Conservation (phyloP, 2,797 vertebrate species). For the Catamblyrhynchus diadema region DNA sequence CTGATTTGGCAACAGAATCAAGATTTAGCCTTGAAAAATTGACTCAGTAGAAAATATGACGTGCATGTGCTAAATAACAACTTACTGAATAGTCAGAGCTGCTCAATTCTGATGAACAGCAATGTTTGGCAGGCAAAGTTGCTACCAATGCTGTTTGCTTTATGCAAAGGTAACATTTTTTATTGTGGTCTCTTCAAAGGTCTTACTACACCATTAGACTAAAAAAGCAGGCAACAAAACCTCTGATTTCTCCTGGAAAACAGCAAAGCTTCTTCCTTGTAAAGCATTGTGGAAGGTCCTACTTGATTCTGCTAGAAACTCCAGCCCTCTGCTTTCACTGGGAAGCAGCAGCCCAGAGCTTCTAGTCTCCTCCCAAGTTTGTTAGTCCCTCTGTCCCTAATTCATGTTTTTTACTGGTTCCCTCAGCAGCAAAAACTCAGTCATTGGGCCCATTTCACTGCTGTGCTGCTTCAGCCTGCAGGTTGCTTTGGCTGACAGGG, state of each 20-base stretch:
- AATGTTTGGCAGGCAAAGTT: neutral
- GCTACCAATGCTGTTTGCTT: neutral
- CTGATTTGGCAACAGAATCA: neutral
- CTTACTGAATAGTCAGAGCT: neutral
- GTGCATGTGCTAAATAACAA: neutral
- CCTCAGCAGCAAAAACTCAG: neutral
- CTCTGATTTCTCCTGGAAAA: neutral
- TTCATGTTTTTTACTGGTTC: neutral
- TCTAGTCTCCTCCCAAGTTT: neutral
- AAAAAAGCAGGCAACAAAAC: neutral
- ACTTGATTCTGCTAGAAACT: neutral
- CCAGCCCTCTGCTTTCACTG: neutral
- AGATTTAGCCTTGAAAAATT: neutral
- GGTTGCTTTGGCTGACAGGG: neutral
- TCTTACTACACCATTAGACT: neutral
- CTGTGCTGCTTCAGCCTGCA: neutral
- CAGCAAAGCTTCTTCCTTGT: neutral
- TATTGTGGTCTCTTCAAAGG: neutral
- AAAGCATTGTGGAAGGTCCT: neutral
- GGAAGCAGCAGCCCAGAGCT: neutral
- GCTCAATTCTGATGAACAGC: neutral
- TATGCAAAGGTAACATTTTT: neutral
- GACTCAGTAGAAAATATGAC: neutral
- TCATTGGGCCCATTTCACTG: neutral
- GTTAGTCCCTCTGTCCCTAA: neutral